Evolutionary conservation across 2,113 vertebrate species (phyloP).

Genomic region (Charadrius vociferus): DNA sequence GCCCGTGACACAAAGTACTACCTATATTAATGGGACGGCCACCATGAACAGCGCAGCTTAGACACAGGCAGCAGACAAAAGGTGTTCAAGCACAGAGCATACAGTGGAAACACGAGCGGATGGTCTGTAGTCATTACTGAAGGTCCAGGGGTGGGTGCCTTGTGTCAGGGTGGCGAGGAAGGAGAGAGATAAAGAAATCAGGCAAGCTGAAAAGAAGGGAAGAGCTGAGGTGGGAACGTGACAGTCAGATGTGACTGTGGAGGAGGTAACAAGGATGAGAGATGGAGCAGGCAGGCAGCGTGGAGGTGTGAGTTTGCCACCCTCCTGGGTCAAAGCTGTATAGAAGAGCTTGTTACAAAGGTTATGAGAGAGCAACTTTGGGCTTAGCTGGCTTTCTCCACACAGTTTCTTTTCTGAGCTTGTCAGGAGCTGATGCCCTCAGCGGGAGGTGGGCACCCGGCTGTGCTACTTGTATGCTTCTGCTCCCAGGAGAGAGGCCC

Average conservation of each 20-base stretch:
- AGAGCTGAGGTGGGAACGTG: slow-evolving; percentile 2
- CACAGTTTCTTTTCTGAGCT: not conserved
- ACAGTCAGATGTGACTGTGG: slow-evolving; percentile 31
- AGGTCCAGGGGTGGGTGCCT: not conserved
- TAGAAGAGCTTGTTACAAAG: not conserved
- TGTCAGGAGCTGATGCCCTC: not conserved
- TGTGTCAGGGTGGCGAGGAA: not conserved
- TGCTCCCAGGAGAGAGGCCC: not conserved
- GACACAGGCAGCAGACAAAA: not conserved
- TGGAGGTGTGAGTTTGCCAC: not conserved
- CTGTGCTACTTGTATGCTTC: not conserved
- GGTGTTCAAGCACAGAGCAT: not conserved
- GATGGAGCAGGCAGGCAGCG: not conserved
- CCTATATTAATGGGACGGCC: not conserved
- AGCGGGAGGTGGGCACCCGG: not conserved
- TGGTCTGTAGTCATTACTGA: not conserved
- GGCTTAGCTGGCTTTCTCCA: not conserved
- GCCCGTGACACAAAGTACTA: not conserved
- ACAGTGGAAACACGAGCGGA: accelerated
- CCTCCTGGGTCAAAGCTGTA: not conserved
- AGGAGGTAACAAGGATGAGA: not conserved
- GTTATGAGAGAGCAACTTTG: not conserved
- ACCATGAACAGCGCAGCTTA: accelerated
- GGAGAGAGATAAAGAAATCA: not conserved
- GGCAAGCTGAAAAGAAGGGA: not conserved